These are phyloP conservation scores for Protodeltote pygarga DNA, from an alignment of 2,888 invertebrate species.

Conservation along the genomic window DNA sequence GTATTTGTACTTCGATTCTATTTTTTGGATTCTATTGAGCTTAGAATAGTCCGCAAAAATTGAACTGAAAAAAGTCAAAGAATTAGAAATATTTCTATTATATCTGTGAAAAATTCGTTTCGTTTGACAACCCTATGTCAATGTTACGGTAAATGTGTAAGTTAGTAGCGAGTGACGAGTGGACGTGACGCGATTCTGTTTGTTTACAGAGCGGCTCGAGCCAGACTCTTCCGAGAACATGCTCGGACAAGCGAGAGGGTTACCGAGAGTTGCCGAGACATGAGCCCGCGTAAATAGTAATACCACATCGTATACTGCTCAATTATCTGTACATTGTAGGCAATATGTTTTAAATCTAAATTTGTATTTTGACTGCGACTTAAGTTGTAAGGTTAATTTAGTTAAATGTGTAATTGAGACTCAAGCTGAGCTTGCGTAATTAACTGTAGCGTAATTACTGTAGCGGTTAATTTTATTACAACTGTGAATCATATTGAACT, in stretches of 20 bases:
- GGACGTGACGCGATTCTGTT: constrained; percentile 80
- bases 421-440: background rate
- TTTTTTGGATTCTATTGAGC: no score
- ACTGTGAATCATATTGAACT: no score
- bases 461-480: no score
- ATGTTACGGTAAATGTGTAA: constrained; percentile 79
- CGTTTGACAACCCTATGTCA: constrained; percentile 63
- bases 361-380: constrained; percentile 13
- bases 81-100: no score
- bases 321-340: constrained; percentile 26
- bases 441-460: background rate
- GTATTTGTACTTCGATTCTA: no score
- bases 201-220: constrained; percentile 67
- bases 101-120: background rate
- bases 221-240: constrained; percentile 68
- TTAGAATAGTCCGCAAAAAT: no score
- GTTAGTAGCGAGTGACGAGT: constrained; percentile 80
- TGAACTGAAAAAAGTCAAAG: no score
- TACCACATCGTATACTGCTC: constrained; percentile 21
- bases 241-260: constrained; percentile 41
- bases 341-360: constrained; percentile 11
- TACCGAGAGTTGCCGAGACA: constrained; percentile 35
- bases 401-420: background rate
- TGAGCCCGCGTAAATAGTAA: constrained; percentile 39
- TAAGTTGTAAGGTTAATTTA: constrained; percentile 3